Percentiles rank a stretch among this genome's conserved stretches.
phyloP scores from a whole-genome alignment of 1,140 invertebrate genomes.

The Pachypeltis micranthus region DNA sequence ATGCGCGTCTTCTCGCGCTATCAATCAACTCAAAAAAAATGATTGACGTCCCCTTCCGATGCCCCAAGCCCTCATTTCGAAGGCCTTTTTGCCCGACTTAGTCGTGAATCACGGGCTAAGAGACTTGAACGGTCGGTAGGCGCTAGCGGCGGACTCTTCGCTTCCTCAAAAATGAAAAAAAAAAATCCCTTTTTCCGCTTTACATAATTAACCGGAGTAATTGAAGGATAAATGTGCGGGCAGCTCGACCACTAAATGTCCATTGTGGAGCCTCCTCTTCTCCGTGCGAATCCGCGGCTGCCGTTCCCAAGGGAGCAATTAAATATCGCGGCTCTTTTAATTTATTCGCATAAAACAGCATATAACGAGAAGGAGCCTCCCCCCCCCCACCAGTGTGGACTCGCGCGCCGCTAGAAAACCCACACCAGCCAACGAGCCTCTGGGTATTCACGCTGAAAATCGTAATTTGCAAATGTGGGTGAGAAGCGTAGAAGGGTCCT shows the following conservation, averaged over 20 bases:
- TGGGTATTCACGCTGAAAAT: constrained; percentile 1
- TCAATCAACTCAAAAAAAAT: no score
- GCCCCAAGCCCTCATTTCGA: no score
- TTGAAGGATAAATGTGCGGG: not conserved
- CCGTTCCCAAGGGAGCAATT: not conserved
- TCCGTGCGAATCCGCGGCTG: not conserved
- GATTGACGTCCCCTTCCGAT: no score
- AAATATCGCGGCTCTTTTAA: not conserved
- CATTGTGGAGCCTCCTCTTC: not conserved
- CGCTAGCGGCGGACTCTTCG: not conserved
- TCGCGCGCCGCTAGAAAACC: no score
- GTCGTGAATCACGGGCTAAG: no score
- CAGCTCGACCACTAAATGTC: not conserved
- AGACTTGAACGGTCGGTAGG: not conserved
- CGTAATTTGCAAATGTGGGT: not conserved
- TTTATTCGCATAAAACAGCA: not conserved
- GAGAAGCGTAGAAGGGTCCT: not conserved
- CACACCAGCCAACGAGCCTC: not conserved
- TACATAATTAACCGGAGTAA: constrained; percentile 2
- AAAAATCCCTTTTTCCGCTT: not conserved
- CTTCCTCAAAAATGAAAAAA: no score
- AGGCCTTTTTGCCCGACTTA: no score
- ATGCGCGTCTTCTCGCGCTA: no score
- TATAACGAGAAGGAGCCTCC: not conserved
- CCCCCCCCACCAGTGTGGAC: not conserved